Evolutionary conservation across 1,140 invertebrate species (phyloP).

Genomic region (Oscheius sp.): DNA sequence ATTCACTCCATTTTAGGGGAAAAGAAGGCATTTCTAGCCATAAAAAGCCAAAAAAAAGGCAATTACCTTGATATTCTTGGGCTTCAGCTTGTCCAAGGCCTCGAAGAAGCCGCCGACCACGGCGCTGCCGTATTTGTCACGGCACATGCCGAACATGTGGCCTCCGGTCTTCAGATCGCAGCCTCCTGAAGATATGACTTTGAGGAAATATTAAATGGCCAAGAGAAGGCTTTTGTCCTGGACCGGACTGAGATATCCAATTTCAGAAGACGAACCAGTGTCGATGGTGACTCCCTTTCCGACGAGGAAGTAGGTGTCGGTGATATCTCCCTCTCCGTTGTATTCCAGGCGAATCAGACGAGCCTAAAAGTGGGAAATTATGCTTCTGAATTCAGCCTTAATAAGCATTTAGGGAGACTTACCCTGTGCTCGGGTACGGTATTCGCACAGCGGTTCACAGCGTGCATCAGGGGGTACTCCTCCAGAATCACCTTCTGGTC

Average conservation of each 20-base stretch:
- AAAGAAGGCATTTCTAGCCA: too few relatives aligned
- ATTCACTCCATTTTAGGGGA: too few relatives aligned
- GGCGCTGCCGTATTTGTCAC: conserved; percentile 95
- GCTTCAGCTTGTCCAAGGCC: conserved; percentile 72
- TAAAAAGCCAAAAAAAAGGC: too few relatives aligned
- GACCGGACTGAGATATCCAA: background rate
- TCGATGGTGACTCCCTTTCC: conserved; percentile 94
- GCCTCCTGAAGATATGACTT: conserved; percentile 28
- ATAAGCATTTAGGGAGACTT: too few relatives aligned
- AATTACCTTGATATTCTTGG: conserved; percentile 72
- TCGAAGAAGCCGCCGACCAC: conserved; percentile 89
- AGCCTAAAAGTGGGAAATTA: too few relatives aligned
- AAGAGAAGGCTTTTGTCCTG: too few relatives aligned
- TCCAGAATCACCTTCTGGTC: conserved; percentile 70
- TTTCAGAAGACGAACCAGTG: conserved; percentile 69
- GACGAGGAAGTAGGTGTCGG: conserved; percentile 80
- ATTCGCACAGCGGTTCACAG: conserved; percentile 82
- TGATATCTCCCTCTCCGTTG: conserved; percentile 68
- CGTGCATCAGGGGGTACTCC: conserved; percentile 83
- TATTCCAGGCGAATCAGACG: conserved; percentile 84
- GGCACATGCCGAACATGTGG: conserved; percentile 85
- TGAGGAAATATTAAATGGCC: too few relatives aligned
- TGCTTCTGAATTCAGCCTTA: too few relatives aligned
- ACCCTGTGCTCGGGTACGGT: conserved; percentile 49
- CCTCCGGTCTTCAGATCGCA: conserved; percentile 65